Conservation (phyloP, 2,888 invertebrate species). For the Caenorhabditis sp. region DNA sequence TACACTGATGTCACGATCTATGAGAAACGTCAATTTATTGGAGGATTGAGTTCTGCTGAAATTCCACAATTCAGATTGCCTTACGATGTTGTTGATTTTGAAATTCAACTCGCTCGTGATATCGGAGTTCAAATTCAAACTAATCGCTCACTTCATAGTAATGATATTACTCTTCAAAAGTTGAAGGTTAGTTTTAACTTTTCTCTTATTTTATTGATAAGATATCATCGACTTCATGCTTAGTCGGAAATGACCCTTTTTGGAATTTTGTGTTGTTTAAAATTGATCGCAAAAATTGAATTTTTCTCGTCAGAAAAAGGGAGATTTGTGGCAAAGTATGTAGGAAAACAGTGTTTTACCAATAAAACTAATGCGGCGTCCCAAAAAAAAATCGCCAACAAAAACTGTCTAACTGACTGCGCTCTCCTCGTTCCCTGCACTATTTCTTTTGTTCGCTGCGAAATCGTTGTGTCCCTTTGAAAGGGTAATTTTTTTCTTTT, state of each 20-base stretch:
- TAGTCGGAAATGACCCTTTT: not conserved
- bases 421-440: too few species aligned
- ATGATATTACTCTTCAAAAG: constrained; percentile 75
- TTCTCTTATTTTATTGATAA: not conserved
- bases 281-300: too few species aligned
- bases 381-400: too few species aligned
- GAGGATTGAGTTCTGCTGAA: constrained; percentile 87
- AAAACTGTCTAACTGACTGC: too few species aligned
- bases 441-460: too few species aligned
- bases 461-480: too few species aligned
- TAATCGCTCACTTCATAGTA: constrained; percentile 78
- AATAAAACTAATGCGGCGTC: too few species aligned
- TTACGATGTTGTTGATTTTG: constrained; percentile 88
- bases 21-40: constrained; percentile 85
- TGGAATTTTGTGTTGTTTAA: too few species aligned
- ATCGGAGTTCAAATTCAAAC: constrained; percentile 84
- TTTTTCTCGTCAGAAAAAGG: too few species aligned
- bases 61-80: constrained; percentile 97
- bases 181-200: constrained; percentile 72
- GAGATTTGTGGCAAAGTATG: too few species aligned
- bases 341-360: too few species aligned
- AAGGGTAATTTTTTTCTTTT: too few species aligned
- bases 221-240: not conserved
- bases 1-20: constrained; percentile 89
- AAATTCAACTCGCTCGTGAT: constrained; percentile 88